Evolutionary conservation across 2,888 invertebrate genomes (phyloP).

Genomic region (Masnerella sp.): DNA sequence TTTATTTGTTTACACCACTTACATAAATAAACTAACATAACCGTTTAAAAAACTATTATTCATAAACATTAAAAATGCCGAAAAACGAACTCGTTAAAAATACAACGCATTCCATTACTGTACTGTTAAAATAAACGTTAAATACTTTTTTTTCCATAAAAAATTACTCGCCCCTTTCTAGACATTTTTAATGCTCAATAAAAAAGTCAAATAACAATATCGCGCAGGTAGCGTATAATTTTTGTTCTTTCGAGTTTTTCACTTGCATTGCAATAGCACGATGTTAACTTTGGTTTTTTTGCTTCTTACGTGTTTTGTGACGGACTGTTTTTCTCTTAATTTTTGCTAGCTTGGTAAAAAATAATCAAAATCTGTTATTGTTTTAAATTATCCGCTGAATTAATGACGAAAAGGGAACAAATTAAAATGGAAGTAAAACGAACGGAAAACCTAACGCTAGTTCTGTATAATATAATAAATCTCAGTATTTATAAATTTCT

Average conservation of each 20-base stretch:
- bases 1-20: background rate
- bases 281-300: constrained; percentile 55
- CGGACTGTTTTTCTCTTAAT: constrained; percentile 30
- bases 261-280: constrained; percentile 57
- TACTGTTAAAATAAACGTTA: too few species aligned
- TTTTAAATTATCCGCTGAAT: constrained; percentile 31
- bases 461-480: constrained; percentile 77
- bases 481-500: constrained; percentile 78
- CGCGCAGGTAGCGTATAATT: too few species aligned
- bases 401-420: constrained; percentile 61
- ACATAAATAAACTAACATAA: too few species aligned
- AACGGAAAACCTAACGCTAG: constrained; percentile 71
- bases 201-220: too few species aligned
- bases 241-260: too few species aligned
- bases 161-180: too few species aligned
- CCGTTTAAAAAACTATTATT: too few species aligned
- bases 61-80: too few species aligned
- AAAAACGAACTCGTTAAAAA: too few species aligned
- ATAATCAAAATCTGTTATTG: constrained; percentile 37
- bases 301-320: constrained; percentile 53
- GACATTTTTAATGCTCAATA: too few species aligned
- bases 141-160: too few species aligned
- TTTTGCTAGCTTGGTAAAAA: constrained; percentile 45
- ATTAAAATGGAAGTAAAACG: constrained; percentile 52
- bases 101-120: too few species aligned